Base-by-base conservation (phyloP, 2,113 vertebrate species). In the Platichthys stellatus region DNA sequence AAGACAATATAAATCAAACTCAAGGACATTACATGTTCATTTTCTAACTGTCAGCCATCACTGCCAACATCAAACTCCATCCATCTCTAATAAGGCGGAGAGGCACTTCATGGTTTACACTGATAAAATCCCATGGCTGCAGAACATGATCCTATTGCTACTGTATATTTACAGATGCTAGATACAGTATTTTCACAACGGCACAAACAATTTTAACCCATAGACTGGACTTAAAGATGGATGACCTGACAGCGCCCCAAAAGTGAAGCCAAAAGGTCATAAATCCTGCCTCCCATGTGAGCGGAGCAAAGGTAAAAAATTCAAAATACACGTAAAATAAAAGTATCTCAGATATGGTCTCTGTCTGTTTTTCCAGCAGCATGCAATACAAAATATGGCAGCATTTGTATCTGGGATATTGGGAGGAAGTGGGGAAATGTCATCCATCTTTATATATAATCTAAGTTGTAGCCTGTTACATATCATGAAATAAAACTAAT, bases 131-230 rank as follows among this genome's bases (percentile, higher is more conserved):
- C 57, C 20, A 28, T 67, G 56, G 64, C 18, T 43, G 72, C 35
- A 70, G 38, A 21, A 65, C 21, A 65, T 76, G 47, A 51, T 75
- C 18, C 23, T 72, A 23, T 59, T 59, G 26, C 40, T 24, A 43
- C 54, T 63, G 18, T 60, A 20, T 49, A 83, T 83, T 82, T 86
- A 77, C 79, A 85, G 26, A 45, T 24, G 60, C 53, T 77, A 20
- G 1, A 63, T 49, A 76, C 47, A 62, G 57, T 58, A 40, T 60
- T 70, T 58, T 56, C 4, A 69, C 38, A 14, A 58, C 3, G 38
- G 77, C 12, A 75, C 40, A 8, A 62, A 61, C 14, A 40, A 10
- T 45, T 64, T 18, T 23, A 64, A 12, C 23, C 38, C 11, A 40
- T 3, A 43, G 40, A 43, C 40, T 43, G 40, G 3, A 13, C 40